A percentile compares a stretch with the other conserved stretches of the same genome.
Conservation (phyloP, 2,888 invertebrate genomes). For the Pyrocoelia pectoralis region DNA sequence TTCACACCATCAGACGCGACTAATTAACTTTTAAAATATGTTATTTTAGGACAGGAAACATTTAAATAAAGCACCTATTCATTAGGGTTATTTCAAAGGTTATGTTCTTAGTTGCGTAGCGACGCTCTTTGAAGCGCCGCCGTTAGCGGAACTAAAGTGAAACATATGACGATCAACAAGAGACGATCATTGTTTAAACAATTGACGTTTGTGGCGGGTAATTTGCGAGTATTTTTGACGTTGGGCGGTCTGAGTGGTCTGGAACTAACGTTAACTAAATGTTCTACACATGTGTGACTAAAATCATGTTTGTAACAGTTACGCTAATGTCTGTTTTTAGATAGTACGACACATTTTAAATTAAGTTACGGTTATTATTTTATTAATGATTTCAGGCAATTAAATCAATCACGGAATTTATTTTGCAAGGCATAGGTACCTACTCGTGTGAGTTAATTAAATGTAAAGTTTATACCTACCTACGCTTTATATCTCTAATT, state of each 20-base stretch:
- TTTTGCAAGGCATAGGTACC: no score
- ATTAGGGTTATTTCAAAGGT: conserved; percentile 52
- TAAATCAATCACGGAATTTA: not conserved
- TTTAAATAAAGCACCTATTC: conserved; percentile 57
- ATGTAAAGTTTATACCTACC: no score
- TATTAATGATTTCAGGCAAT: conserved; percentile 13
- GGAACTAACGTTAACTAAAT: conserved; percentile 49
- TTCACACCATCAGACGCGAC: conserved; percentile 51
- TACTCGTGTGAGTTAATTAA: no score
- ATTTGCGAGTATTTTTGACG: conserved; percentile 52
- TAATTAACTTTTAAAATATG: conserved; percentile 56
- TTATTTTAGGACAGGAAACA: conserved; percentile 56
- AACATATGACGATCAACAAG: conserved; percentile 55
- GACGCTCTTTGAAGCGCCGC: conserved; percentile 53
- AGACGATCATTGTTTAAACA: conserved; percentile 55
- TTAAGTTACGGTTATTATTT: conserved; percentile 12
- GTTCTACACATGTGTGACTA: conserved; percentile 45
- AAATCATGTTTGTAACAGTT: conserved; percentile 45
- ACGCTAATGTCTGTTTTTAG: conserved; percentile 42
- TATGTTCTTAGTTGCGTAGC: conserved; percentile 45
- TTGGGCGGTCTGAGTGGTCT: conserved; percentile 47
- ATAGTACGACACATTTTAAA: conserved; percentile 26
- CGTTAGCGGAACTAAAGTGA: conserved; percentile 56
- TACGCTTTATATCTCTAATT: no score
- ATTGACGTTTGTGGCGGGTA: conserved; percentile 50